Evolutionary conservation across 2,888 invertebrate genomes (phyloP), one percentile per base, ranked within the genome.

Genomic region (Tinea semifulvella): DNA sequence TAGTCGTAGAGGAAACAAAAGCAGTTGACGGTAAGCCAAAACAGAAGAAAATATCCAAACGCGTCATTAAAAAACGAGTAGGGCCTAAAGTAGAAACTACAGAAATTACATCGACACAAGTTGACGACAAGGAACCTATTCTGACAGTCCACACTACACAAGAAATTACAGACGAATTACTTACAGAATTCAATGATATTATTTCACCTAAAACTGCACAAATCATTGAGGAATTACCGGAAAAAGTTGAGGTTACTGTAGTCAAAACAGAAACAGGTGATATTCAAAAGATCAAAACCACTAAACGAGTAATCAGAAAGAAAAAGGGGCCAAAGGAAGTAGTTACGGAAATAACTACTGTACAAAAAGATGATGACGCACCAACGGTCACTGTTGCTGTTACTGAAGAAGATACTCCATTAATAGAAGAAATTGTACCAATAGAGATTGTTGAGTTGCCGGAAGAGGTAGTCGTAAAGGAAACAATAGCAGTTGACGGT

Each of bases 61-160:
- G 76, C 1, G 63, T 68, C 2, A 68, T 80, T 1, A 84, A 71
- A 51, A 75, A 73, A 43, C 65, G 60, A 47, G 69, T 65, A 42
- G 82, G 72, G 1, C 56, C 58, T 0, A 75, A 77, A 43, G 58
- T 70, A 48, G 77, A 80, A 52, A 60, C 74, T 6, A 79, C 83
- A 1, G 75, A 74, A 55, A 44, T 50, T 43, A 46, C 48, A 4
- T 48, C 49, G 2, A 43, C 53, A 25, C 50, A 55, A 53, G 50
- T 56, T 47, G 55, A 68, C 46, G 63, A 57, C 31, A 59, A 61
- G 52, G 46, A 53, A 51, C 63, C 61, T 44, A 57, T 63, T 43
- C 62, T 61, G 7, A 61, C 68, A 8, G 68, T 74, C 1, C 57
- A 57, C 5, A 56, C 57, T 1, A 43, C 44, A 17, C 11, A 38